Percentiles rank a stretch among this genome's conserved stretches.
Conservation (phyloP, 2,888 invertebrate genomes). For the Ametastegia equiseti region DNA sequence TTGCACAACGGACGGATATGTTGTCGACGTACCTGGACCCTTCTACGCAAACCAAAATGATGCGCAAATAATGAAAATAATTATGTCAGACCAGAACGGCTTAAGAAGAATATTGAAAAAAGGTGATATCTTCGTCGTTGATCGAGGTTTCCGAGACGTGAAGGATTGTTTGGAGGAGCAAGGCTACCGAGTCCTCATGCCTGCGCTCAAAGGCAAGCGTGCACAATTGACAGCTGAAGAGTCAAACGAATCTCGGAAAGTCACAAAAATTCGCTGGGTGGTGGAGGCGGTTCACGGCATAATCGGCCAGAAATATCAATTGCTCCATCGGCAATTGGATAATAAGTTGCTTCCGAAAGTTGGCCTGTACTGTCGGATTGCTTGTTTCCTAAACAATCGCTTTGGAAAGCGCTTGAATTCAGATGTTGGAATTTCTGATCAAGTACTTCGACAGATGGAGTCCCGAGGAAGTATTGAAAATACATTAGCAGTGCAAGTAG, state of each 20-base stretch:
- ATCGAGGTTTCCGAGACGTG: constrained; percentile 52
- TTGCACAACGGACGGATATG: constrained; percentile 49
- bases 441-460: constrained; percentile 33
- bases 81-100: neutral
- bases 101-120: constrained; percentile 47
- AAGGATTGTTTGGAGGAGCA: constrained; percentile 48
- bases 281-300: too few relatives aligned
- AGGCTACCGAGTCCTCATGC: constrained; percentile 55
- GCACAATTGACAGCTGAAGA: constrained; percentile 54
- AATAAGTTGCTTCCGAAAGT: constrained; percentile 52
- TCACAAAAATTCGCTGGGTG: too few relatives aligned
- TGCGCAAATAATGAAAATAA: constrained; percentile 43
- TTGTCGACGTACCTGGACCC: constrained; percentile 50
- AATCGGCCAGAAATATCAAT: constrained; percentile 55
- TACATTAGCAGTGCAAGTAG: constrained; percentile 32
- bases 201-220: constrained; percentile 58
- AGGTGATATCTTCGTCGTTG: constrained; percentile 57
- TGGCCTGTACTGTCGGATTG: constrained; percentile 50
- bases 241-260: constrained; percentile 26
- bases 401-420: constrained; percentile 53
- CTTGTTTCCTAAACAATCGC: constrained; percentile 52
- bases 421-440: constrained; percentile 2
- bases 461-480: constrained; percentile 20
- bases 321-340: constrained; percentile 54
- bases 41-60: constrained; percentile 50